Conservation (phyloP, 2,888 invertebrate genomes). For the Chirona hameri region DNA sequence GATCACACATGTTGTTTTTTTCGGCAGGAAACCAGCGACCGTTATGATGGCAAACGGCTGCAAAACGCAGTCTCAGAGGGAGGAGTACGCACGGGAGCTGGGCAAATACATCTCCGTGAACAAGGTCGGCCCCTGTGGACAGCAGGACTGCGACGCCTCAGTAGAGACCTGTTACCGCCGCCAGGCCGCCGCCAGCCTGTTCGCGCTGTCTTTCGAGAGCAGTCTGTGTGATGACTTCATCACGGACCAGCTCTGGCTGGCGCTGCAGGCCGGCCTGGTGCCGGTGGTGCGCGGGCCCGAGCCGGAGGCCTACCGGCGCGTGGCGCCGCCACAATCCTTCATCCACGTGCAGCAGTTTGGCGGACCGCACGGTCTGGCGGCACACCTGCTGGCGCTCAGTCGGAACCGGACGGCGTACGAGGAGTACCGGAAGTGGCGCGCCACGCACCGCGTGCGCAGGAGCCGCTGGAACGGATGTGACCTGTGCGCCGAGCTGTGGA, state of each 20-base stretch:
- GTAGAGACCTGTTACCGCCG: not conserved
- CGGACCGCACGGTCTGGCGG: slow-evolving; percentile 11
- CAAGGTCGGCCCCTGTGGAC: too few relatives aligned
- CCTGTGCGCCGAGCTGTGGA: not conserved
- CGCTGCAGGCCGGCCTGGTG: not conserved
- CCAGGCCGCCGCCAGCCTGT: not conserved
- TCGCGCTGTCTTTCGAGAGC: not conserved
- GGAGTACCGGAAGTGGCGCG: not conserved
- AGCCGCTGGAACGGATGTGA: not conserved
- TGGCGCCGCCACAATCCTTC: slow-evolving; percentile 30
- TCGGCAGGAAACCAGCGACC: too few relatives aligned
- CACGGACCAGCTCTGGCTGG: not conserved
- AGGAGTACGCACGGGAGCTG: too few relatives aligned
- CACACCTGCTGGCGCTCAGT: slow-evolving; percentile 2
- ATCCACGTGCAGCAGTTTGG: slow-evolving; percentile 33
- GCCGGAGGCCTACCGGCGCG: slow-evolving; percentile 13
- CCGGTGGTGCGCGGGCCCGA: slow-evolving; percentile 32
- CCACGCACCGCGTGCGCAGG: not conserved
- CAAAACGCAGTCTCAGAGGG: too few relatives aligned
- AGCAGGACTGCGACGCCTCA: too few relatives aligned
- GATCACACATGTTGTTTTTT: too few relatives aligned
- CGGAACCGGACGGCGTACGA: not conserved
- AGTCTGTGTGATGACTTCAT: slow-evolving; percentile 3
- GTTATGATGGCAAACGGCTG: too few relatives aligned
- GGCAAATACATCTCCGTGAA: too few relatives aligned